Percentiles rank a stretch among this genome's conserved stretches.
These are phyloP conservation scores for Rousettus madagascariensis DNA, from an alignment of 2,797 vertebrate species.

Conservation along the genomic window DNA sequence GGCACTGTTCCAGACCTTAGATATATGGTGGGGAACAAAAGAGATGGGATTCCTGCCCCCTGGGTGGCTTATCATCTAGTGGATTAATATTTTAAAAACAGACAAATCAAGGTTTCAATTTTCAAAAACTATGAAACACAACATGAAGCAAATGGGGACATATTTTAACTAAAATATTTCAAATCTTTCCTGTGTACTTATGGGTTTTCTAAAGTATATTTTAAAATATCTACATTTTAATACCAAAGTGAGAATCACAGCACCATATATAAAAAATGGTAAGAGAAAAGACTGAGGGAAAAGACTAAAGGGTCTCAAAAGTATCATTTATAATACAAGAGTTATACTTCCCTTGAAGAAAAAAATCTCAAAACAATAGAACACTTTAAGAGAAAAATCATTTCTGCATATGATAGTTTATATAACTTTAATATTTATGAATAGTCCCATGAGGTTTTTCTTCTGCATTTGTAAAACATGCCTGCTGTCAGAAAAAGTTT, in stretches of 20 bases:
- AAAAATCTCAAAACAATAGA: neutral
- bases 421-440: neutral
- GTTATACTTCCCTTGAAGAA: neutral
- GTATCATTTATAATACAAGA: neutral
- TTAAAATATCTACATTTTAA: constrained; percentile 29
- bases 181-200: neutral
- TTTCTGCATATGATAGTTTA: neutral
- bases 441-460: neutral
- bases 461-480: neutral
- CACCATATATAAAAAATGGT: neutral
- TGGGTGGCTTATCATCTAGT: neutral
- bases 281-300: neutral
- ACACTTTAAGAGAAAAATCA: neutral
- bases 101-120: neutral
- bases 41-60: neutral
- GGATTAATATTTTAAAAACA: neutral
- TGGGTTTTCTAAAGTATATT: neutral
- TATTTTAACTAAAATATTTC: constrained; percentile 15
- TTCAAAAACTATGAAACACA: neutral
- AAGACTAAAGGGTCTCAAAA: neutral
- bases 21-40: neutral
- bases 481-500: neutral
- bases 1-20: neutral
- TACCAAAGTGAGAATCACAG: neutral
- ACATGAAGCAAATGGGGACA: neutral